Base-by-base conservation (phyloP, 2,888 invertebrate genomes). In the Ichneumoninae sp. region DNA sequence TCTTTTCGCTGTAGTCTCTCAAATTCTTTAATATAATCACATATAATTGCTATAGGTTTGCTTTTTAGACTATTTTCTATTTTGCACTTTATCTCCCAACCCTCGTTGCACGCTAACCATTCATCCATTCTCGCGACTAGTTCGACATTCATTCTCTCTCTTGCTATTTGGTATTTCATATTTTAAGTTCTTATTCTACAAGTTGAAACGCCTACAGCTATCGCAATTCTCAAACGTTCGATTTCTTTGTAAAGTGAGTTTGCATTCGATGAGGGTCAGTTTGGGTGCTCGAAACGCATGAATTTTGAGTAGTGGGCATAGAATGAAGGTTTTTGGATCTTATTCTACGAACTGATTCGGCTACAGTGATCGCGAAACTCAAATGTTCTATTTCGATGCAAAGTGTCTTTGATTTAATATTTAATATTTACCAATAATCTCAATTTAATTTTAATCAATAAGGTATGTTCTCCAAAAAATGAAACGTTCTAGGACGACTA, bases 41-140 rank as follows among this genome's bases (percentile, higher is more conserved):
- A 68, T 26, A 68, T 10, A 16, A 22, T 47, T 47, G 36, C 47
- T 26, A 47, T 30, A 36, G 50, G 68, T 13, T 68, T 68, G n/a
- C 30, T 19, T 47, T 68, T 68, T 7, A 68, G 30, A 50, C 66
- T 26, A 3, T 13, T 13, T 8, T 66, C 47, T 8, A 50, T 68
- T 30, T 47, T 75, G 7, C 13, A 50, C 40, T 65, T 44, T 50
- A n/a, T 10, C 13, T 26, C 30, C 33, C 40, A 33, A 30, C 6
- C 33, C 33, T 33, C 6, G 33, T 33, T 33, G 33, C 33, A 33
- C 33, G 33, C 33, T 33, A 33, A 44, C 77, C 60, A 69, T 50
- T 69, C 16, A n/a, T 71, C 66, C 44, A 71, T 52, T 47, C 65
- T 44, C 6, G n/a, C 52, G 5, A 68, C 71, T 7, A 71, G 7